These are phyloP conservation scores for Phocoena phocoena DNA, from an alignment of 2,113 vertebrate species.

Conservation along the genomic window DNA sequence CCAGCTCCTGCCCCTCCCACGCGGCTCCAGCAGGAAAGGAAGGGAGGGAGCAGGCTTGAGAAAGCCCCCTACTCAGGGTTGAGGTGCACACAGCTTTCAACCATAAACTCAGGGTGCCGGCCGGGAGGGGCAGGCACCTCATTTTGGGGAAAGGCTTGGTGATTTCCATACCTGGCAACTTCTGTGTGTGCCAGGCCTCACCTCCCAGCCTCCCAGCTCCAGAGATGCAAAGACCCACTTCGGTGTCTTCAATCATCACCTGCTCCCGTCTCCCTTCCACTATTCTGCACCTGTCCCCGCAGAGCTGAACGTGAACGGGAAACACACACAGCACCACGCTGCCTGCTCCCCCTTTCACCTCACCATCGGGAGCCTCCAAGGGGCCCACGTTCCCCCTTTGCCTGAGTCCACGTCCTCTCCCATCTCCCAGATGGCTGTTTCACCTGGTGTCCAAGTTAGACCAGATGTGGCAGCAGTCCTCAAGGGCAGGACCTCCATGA, in stretches of 20 bases:
- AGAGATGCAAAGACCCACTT: neutral
- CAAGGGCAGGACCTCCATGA: neutral
- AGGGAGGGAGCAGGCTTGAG: neutral
- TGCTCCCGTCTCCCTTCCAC: neutral
- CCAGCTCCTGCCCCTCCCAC: neutral
- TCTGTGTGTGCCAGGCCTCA: neutral
- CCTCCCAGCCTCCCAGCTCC: neutral
- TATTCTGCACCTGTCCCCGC: neutral
- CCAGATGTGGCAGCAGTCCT: neutral
- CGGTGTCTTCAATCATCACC: neutral
- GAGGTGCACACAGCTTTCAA: neutral
- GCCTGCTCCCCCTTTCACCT: neutral
- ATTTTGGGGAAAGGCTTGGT: neutral
- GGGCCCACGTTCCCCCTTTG: neutral
- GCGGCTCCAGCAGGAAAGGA: neutral
- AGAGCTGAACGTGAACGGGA: neutral
- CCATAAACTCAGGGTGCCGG: neutral
- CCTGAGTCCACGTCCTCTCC: neutral
- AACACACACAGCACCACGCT: rapidly evolving
- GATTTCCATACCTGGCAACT: neutral
- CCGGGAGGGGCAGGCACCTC: neutral
- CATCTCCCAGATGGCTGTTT: neutral
- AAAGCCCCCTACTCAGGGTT: neutral
- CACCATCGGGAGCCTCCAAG: neutral
- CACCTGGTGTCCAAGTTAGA: neutral